These are phyloP conservation scores for Pipistrellus nathusii DNA, from an alignment of 2,797 vertebrate genomes.

Conservation along the genomic window DNA sequence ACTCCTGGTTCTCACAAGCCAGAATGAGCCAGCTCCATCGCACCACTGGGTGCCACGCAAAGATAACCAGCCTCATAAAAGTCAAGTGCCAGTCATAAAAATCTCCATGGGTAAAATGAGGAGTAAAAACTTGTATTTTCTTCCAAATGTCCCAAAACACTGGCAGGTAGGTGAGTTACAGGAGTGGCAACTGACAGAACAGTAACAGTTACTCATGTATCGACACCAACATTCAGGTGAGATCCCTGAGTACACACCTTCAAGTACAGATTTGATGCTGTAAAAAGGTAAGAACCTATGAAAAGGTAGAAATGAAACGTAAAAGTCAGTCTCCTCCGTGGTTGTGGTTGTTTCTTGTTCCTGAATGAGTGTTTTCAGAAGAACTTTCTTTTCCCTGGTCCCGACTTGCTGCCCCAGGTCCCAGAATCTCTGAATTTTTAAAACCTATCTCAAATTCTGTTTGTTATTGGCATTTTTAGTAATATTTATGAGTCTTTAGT, in stretches of 20 bases:
- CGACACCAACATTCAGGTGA: not conserved
- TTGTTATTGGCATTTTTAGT: not conserved
- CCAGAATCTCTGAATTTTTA: not conserved
- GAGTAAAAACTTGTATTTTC: not conserved
- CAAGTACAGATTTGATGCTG: not conserved
- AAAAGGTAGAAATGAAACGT: not conserved
- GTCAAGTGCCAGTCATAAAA: not conserved
- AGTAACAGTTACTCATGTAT: not conserved
- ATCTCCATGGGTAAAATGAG: too few relatives aligned
- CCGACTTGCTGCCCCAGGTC: not conserved
- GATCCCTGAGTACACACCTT: not conserved
- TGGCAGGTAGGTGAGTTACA: not conserved
- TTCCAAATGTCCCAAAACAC: not conserved
- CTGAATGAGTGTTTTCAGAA: not conserved
- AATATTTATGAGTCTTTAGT: not conserved
- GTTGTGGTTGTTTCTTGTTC: not conserved
- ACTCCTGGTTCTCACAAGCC: not conserved
- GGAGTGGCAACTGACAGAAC: not conserved
- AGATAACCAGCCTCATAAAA: not conserved
- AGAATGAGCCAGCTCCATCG: not conserved
- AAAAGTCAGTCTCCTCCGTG: not conserved
- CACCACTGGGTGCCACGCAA: not conserved
- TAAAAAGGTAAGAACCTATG: not conserved
- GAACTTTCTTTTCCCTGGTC: not conserved
- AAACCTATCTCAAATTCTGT: not conserved